Base-by-base conservation (phyloP, 2,888 invertebrate species). In the Catocala sponsa region DNA sequence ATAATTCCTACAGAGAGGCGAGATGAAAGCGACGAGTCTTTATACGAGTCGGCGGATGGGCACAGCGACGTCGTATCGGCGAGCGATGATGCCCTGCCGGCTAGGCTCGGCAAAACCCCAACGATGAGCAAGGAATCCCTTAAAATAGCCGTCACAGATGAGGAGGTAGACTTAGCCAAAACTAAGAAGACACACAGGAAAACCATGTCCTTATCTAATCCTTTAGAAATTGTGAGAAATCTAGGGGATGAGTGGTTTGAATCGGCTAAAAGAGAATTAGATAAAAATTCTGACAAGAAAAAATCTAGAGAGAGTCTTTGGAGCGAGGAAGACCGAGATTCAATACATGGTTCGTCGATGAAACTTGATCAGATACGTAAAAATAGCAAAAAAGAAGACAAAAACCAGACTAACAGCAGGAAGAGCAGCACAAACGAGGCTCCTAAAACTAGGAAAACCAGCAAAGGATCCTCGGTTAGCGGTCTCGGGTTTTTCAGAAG, bases 191-290 rank as follows among this genome's bases (percentile, higher is more conserved):
- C 90, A 46, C 95, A 95, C 68, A 86, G 95, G 49, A 95, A 95
- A 81, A 90, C 95, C 0, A 91, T 95, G 91, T 95, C 95, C 0
- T 78, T 95, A 63, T 94, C 94, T 9, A 94, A 95, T 59, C 94
- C 95, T 1, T 64, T 94, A 54, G 95, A 95, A 84, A 89, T 95
- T 43, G 94, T 94, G 5, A 92, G 88, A 70, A 91, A 76, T 66
- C 74, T 94, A n/a, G 92, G 94, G 1, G 94, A 94, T 52, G 95
- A 95, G 67, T 92, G 92, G 92, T 87, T 94, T 41, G 92, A 94
- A 44, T 81, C 89, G 2, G 85, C 86, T 2, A 92, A 90, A 57
- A 90, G 87, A 65, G 93, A 93, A 41, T 59, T 87, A 9, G 94
- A 94, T 13, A 94, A 91, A 58, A 86, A 87, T 69, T 83, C 78